Evolutionary conservation across 1,140 invertebrate genomes (phyloP).

Genomic region (Centruroides sculpturatus): DNA sequence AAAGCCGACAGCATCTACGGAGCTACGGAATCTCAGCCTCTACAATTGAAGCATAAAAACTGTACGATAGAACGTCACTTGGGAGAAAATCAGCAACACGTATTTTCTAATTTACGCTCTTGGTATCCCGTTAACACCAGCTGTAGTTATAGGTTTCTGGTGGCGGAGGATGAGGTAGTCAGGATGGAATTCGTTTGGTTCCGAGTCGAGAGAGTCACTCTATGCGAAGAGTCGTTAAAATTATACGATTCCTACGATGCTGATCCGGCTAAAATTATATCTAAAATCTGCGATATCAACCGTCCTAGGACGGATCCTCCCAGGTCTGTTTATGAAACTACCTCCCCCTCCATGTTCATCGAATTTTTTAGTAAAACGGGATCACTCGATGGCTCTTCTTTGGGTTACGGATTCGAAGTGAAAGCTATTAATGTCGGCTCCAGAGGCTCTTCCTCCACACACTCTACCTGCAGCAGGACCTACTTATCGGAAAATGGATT

Average conservation of each 20-base stretch:
- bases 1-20: conserved; percentile 13
- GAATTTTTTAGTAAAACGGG: conserved; percentile 17
- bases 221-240: conserved; percentile 18
- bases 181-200: conserved; percentile 18
- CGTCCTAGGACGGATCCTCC: conserved; percentile 11
- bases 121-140: conserved; percentile 21
- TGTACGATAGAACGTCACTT: conserved; percentile 16
- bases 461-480: conserved; percentile 1
- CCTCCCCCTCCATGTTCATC: conserved; percentile 15
- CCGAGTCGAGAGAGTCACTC: conserved; percentile 17
- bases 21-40: conserved; percentile 3
- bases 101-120: conserved; percentile 16
- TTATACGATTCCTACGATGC: conserved; percentile 14
- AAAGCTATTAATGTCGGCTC: conserved; percentile 2
- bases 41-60: conserved; percentile 1
- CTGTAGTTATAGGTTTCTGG: conserved; percentile 18
- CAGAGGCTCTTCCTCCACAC: background rate
- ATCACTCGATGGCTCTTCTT: conserved; percentile 19
- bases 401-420: conserved; percentile 20
- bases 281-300: conserved; percentile 20
- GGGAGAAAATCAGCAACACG: background rate
- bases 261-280: conserved; percentile 18
- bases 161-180: conserved; percentile 12
- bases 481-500: conserved; percentile 4
- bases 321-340: conserved; percentile 12